Base-by-base conservation (phyloP, 2,888 invertebrate species). In the Apotomis betuletana region DNA sequence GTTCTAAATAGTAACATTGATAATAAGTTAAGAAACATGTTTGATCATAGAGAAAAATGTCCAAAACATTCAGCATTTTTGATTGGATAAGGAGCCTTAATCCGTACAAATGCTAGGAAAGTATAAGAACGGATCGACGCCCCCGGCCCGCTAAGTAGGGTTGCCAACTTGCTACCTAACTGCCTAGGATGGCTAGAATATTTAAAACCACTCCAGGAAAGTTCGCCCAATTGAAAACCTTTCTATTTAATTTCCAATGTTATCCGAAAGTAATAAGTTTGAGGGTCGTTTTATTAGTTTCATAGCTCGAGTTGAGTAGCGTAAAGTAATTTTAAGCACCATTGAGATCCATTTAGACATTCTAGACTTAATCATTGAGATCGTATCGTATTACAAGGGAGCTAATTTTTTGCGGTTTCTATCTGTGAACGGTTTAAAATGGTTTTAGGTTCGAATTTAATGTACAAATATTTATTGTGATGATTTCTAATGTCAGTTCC, bases 201-300 rank as follows among this genome's bases (percentile, higher is more conserved):
- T 65, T 65, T 57, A 65, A 65, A 65, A 65, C 65, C 36, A 65
- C 65, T 57, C 55, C 36, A 46, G 65, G 54, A 64, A 65, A 65
- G 65, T 65, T 65, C n/a, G 54, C 46, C 55, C 55, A 1, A 65
- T 65, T 57, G 55, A 55, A 61, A 65, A 65, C 65, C 55, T 57
- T 65, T 65, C 36, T 57, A 57, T 65, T 57, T 57, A 65, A 65
- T 65, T 57, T 46, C 46, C 44, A 65, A 65, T 57, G 27, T 57
- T 65, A 57, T 15, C 55, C 65, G 9, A 57, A 46, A 65, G 55
- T 65, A 57, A 57, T 57, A 65, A 46, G 65, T 55, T 65, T 8
- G 55, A 65, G 55, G 61, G 49, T 36, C 51, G 27, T 51, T 62
- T 49, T 9, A 51, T 27, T 36, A 62, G 3, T 57, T 44, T 55